A percentile compares a stretch with the other conserved stretches of the same genome.
phyloP scores from a whole-genome alignment of 2,888 invertebrate genomes.

The Nomada flava region DNA sequence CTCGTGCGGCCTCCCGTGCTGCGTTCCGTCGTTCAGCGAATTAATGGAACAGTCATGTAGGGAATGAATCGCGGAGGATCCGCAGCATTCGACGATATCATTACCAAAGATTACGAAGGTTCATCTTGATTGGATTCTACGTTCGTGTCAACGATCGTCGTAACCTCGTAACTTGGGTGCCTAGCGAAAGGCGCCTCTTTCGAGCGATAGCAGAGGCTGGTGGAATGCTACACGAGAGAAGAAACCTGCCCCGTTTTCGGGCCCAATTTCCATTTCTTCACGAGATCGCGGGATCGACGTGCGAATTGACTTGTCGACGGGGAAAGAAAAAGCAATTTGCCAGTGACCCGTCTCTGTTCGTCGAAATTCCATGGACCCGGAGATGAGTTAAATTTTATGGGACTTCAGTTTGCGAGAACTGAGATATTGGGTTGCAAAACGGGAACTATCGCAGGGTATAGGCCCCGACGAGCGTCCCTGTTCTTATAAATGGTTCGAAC shows the following conservation, averaged over 20 bases:
- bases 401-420: no score
- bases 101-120: slow-evolving; percentile 43
- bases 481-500: no score
- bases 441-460: no score
- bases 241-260: slow-evolving; percentile 3
- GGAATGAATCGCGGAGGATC: slow-evolving; percentile 30
- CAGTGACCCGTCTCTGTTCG: no score
- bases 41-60: slow-evolving; percentile 33
- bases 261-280: no score
- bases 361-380: no score
- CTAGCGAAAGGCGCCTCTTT: slow-evolving; percentile 58
- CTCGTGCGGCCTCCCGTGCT: slow-evolving; percentile 23
- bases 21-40: neutral
- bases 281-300: no score
- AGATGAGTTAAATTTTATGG: no score
- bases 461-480: no score
- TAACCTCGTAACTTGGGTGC: slow-evolving; percentile 50
- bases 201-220: slow-evolving; percentile 49
- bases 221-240: slow-evolving; percentile 19
- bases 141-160: slow-evolving; percentile 60
- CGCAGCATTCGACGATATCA: slow-evolving; percentile 70
- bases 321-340: no score
- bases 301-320: no score
- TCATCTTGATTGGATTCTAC: slow-evolving; percentile 56
- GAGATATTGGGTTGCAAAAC: no score